Base-by-base conservation (phyloP, 2,888 invertebrate species). In the Diaperis boleti region DNA sequence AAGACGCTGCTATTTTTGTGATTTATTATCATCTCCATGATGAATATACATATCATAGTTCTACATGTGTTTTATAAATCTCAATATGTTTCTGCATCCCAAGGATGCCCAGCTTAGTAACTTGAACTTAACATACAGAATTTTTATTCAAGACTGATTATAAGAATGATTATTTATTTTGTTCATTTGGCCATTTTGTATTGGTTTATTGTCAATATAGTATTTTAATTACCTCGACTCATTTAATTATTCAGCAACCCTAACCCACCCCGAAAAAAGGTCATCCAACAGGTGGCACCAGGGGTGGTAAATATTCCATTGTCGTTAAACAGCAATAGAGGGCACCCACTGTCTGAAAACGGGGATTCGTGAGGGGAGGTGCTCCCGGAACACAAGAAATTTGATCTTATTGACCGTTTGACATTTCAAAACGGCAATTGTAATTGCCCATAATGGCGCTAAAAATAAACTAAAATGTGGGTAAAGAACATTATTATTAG, bases 61-160 rank as follows among this genome's bases (percentile, higher is more conserved):
- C 6, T 15, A 3, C 8, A 7, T 47, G 31, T 31, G 15, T 47
- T 47, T 45, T 45, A 10, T 49, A 33, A 18, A 44, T 44, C 6
- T 44, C 10, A 3, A 18, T 42, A 41, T 41, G n/a, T 44, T 10
- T 44, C 22, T 1, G 6, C 22, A 44, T 20, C 44, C 10, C 10
- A 20, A 42, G n/a, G 31, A 33, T 33, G 33, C n/a, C 7, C 2
- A 26, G 26, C 33, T 33, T 14, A 8, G 35, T 13, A 18, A 35
- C 22, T 39, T 22, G 14, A 52, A 26, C 18, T 50, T 52, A 26
- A 55, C 55, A 55, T 55, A 42, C 41, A 41, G 31, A 14, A 20
- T 55, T 52, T 54, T 22, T 20, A 55, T 55, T 42, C 55, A 55
- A 55, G 55, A 55, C 55, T 55, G 55, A 55, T 55, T 22, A 18